Conservation (phyloP, 2,113 vertebrate genomes). For the Apus apus region DNA sequence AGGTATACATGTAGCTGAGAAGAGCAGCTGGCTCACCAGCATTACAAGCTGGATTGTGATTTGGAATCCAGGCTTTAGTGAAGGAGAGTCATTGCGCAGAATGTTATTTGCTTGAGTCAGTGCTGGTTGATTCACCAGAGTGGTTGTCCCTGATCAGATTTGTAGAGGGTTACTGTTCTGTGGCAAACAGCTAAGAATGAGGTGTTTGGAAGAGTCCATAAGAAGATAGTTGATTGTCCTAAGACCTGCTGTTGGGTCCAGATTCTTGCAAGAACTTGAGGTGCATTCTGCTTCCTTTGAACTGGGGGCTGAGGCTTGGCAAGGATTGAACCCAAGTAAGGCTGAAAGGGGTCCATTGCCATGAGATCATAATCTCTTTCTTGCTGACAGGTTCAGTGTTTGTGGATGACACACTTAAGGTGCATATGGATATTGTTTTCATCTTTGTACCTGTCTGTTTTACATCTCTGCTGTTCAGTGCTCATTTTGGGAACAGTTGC, state of each 20-base stretch:
- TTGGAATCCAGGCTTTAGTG: not conserved
- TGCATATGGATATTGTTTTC: not conserved
- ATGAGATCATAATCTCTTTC: not conserved
- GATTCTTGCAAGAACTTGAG: not conserved
- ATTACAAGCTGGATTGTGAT: not conserved
- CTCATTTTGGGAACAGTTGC: constrained; percentile 5
- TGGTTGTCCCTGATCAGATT: not conserved
- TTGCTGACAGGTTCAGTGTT: not conserved
- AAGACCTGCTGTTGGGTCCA: not conserved
- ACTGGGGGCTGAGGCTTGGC: not conserved
- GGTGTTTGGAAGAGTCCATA: not conserved
- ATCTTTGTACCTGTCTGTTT: not conserved
- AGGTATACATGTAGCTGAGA: not conserved
- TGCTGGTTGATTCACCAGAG: not conserved
- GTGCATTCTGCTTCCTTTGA: not conserved
- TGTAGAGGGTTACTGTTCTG: not conserved
- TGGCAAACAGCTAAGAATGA: not conserved
- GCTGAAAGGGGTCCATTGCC: not conserved
- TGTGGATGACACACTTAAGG: not conserved
- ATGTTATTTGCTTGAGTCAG: not conserved
- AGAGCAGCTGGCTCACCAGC: not conserved
- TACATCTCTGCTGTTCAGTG: constrained; percentile 1
- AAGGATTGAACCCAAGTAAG: not conserved
- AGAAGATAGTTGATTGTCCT: not conserved
- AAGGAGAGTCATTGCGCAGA: not conserved